phyloP scores from a whole-genome alignment of 2,888 invertebrate species.

The Cyaniris semiargus region DNA sequence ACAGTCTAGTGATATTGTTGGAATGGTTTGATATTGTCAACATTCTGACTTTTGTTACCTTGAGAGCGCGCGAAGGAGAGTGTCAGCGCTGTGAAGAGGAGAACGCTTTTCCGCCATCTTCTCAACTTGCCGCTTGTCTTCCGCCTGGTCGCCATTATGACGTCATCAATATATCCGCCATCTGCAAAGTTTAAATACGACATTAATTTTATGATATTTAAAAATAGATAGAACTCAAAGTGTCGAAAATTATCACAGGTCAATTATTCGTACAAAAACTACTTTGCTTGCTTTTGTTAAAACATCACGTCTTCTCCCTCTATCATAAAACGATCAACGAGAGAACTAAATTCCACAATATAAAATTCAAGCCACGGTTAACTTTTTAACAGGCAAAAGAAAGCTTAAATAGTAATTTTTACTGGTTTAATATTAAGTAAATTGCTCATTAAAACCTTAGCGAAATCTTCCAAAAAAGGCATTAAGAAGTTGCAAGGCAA shows the following conservation, averaged over 20 bases:
- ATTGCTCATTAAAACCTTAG: background rate
- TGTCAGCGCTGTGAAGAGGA: conserved; percentile 51
- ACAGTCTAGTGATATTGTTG: too few relatives aligned
- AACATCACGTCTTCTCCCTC: too few relatives aligned
- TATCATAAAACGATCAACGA: too few relatives aligned
- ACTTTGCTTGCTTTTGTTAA: too few relatives aligned
- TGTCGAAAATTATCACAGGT: too few relatives aligned
- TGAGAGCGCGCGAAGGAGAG: conserved; percentile 63
- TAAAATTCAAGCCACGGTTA: too few relatives aligned
- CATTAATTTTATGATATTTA: background rate
- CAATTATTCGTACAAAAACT: too few relatives aligned
- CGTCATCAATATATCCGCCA: conserved; percentile 38
- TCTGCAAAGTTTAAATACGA: conserved; percentile 37
- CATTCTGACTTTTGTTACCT: too few relatives aligned
- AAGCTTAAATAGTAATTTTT: background rate
- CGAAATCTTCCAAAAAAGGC: background rate
- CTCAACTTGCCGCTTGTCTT: conserved; percentile 41
- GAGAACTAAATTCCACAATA: too few relatives aligned
- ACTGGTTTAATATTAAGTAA: background rate
- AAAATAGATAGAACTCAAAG: too few relatives aligned
- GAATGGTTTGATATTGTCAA: too few relatives aligned
- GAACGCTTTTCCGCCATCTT: conserved; percentile 52
- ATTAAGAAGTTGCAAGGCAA: background rate
- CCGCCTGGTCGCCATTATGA: conserved; percentile 40
- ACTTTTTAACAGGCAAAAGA: background rate